Evolutionary conservation across 1,140 invertebrate genomes (phyloP), one percentile per base, ranked within the genome.

Genomic region (Drosophila guanche): DNA sequence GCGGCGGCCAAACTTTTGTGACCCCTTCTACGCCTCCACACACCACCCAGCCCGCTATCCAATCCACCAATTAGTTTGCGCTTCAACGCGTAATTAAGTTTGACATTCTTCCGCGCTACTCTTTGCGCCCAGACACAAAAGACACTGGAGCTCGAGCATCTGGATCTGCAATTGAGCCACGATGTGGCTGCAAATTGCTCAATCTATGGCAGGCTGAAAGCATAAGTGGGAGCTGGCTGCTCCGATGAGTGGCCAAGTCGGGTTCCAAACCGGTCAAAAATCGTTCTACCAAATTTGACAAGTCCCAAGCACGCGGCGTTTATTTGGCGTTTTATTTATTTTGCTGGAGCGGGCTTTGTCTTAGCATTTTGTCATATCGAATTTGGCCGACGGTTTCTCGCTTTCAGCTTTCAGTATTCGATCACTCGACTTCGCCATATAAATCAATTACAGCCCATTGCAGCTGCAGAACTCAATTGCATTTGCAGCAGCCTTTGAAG

Each of bases 21-120:
- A 68, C 65, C 57, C 50, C 55, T 46, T 55, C 48, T 40, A 16
- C 23, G 14, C 16, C 10, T n/a, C 10, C 37, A 27, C 33, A 23
- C 8, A 20, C 16, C 27, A 14, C 10, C 2, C 4, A 14, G 14
- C 29, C 16, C 33, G 16, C 14, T 42, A 4, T 10, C 4, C 16
- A 46, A 41, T 22, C 41, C 42, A 23, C 51, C 61, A 80, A 80
- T 85, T 81, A 78, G 76, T 86, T 88, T 88, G 70, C 83, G 83
- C 83, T 75, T 88, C 81, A 63, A 78, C 81, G 81, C 83, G 69
- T 88, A 86, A 88, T 86, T 86, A 81, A 81, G 56, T 86, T 88
- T 78, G 81, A 78, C 81, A 85, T 86, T 86, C 73, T 74, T 59
- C 42, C 78, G 77, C 43, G 80, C 77, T 85, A 85, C 63, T 86